Conservation (phyloP, 2,888 invertebrate genomes). For the Apantesis nais region DNA sequence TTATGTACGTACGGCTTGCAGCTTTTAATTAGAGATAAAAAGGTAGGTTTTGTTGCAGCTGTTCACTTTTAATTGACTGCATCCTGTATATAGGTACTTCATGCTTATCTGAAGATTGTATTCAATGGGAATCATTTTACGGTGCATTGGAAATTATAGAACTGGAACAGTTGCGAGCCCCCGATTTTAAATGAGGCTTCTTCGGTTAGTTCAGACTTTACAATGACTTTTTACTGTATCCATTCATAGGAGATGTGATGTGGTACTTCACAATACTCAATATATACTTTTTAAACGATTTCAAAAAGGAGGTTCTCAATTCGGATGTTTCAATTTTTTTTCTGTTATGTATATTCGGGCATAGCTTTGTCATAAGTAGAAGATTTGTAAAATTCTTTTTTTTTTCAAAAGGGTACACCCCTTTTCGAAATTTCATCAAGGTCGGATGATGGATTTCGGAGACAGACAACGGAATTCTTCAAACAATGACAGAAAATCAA, state of each 20-base stretch:
- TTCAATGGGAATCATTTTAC: background rate
- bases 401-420: too few relatives aligned
- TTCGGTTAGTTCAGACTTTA: background rate
- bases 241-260: background rate
- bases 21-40: conserved; percentile 47
- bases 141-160: background rate
- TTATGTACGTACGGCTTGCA: conserved; percentile 38
- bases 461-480: too few relatives aligned
- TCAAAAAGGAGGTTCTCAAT: too few relatives aligned
- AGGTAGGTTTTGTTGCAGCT: conserved; percentile 6
- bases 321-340: too few relatives aligned
- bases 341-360: too few relatives aligned
- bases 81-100: background rate
- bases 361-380: too few relatives aligned
- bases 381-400: too few relatives aligned
- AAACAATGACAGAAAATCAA: too few relatives aligned
- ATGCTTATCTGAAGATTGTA: background rate
- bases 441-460: too few relatives aligned
- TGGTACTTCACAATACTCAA: background rate
- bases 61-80: background rate
- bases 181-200: background rate
- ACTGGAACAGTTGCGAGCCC: background rate
- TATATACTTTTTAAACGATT: too few relatives aligned
- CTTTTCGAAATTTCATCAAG: too few relatives aligned
- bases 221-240: background rate